Evolutionary conservation across 2,888 invertebrate species (phyloP), one percentile per base, ranked within the genome.

Genomic region (Biston stratarius): DNA sequence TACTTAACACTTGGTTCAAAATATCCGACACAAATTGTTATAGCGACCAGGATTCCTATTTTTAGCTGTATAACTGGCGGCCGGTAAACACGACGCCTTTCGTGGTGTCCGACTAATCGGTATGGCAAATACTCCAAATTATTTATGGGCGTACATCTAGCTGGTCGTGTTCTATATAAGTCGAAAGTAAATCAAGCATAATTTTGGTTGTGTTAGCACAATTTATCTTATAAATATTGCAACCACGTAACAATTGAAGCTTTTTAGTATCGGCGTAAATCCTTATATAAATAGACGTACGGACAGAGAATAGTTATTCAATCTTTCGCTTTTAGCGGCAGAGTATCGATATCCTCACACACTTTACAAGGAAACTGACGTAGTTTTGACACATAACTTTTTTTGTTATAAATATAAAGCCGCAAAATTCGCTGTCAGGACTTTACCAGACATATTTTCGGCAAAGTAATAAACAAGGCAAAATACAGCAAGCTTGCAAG

Each of bases 1-100:
- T 24, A 60, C 10, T 65, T 65, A 65, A 1, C 61, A 61, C 60
- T 49, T 47, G 53, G 36, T 48, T 60, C 15, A 51, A 65, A 61
- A 61, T 65, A 56, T 15, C 49, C 36, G 14, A 56, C 44, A 0
- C 14, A 15, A 61, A 51, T 49, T 51, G 55, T 55, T 55, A 55
- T 11, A 53, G 48, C 45, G 44, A 11, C 1, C 55, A 40, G 42
- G 51, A 51, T 51, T 12, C 11, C 40, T 66, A 66, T 66, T 61
- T 57, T 56, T 66, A 66, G 56, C 38, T 14, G n/a, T 24, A 51
- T 42, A 42, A 55, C 53, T 48, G 44, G 34, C 49, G 53, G 42
- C 49, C 34, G 47, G 60, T 56, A 65, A 56, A 60, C 44, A 65
- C n/a, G 47, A 59, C 34, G 6, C 58, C 57, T 64, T 58, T 47